Evolutionary conservation across 2,113 vertebrate genomes (phyloP).

Genomic region (Trichechus manatus): DNA sequence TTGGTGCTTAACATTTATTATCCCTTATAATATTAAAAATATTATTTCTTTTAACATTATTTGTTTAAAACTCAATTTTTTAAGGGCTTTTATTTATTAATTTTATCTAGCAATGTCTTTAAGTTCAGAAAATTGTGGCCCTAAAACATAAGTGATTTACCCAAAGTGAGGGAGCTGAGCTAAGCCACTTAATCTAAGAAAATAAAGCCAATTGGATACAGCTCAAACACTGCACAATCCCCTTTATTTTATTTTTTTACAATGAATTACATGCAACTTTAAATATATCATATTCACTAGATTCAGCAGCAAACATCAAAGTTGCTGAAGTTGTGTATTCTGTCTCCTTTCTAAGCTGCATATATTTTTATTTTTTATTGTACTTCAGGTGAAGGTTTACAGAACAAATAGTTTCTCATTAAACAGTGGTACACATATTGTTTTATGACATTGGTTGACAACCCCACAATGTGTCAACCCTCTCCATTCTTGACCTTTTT

Average conservation of each 20-base stretch:
- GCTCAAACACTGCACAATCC: neutral
- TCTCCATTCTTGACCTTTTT: no score
- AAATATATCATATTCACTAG: neutral
- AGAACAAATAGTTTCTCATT: no score
- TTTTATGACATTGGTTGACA: no score
- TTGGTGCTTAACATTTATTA: neutral
- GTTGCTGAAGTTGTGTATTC: neutral
- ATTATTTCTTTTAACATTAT: constrained; percentile 51
- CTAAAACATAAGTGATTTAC: neutral
- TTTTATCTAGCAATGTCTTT: neutral
- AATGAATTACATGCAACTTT: neutral
- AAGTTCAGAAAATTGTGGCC: neutral
- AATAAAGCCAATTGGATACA: neutral
- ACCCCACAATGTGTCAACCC: no score
- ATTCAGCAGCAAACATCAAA: constrained; percentile 17
- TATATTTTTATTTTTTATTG: no score
- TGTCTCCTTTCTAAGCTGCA: neutral
- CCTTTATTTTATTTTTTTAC: neutral
- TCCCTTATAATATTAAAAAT: neutral
- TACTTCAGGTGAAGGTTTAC: no score
- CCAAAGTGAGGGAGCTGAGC: neutral
- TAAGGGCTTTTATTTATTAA: neutral
- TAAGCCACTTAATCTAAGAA: neutral
- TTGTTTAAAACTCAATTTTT: neutral
- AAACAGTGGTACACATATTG: no score